These are phyloP conservation scores for Xyrichtys novacula DNA, from an alignment of 2,797 vertebrate genomes.

Conservation along the genomic window DNA sequence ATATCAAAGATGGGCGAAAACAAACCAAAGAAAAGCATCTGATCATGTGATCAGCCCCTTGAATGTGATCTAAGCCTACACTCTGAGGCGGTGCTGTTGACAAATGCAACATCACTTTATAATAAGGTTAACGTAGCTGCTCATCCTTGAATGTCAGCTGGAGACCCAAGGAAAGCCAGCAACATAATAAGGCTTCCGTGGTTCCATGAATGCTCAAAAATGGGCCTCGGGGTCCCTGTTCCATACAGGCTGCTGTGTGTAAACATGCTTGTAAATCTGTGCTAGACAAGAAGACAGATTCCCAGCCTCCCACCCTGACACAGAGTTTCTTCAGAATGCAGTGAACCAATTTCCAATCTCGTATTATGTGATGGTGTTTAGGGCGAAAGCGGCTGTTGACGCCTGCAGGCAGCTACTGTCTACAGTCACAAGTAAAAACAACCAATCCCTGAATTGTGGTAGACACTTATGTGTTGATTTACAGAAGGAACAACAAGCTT, in stretches of 20 bases:
- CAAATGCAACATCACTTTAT: conserved; percentile 4
- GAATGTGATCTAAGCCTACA: conserved; percentile 21
- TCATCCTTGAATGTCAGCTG: conserved; percentile 42
- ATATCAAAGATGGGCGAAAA: conserved; percentile 17
- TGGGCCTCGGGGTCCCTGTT: conserved; percentile 13
- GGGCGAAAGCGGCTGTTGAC: not conserved
- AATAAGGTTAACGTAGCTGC: conserved; percentile 44
- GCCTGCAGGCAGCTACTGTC: conserved; percentile 13
- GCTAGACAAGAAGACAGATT: conserved; percentile 12
- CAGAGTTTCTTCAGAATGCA: conserved; percentile 30
- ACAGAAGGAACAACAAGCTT: not conserved
- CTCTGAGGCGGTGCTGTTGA: conserved; percentile 9
- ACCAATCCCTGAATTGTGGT: not conserved
- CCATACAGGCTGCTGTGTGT: conserved; percentile 7
- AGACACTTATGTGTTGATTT: not conserved
- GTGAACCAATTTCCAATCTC: conserved; percentile 43
- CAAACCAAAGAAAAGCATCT: conserved; percentile 18
- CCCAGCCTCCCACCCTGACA: conserved; percentile 10
- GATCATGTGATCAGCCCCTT: conserved; percentile 5
- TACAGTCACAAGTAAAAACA: conserved; percentile 8
- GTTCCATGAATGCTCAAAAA: conserved; percentile 24
- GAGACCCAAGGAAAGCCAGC: conserved; percentile 27
- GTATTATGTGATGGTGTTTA: conserved; percentile 17
- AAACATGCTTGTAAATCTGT: conserved; percentile 15
- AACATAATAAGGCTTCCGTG: conserved; percentile 38